phyloP scores from a whole-genome alignment of 2,888 invertebrate species.

The Sclerodermus sp. region DNA sequence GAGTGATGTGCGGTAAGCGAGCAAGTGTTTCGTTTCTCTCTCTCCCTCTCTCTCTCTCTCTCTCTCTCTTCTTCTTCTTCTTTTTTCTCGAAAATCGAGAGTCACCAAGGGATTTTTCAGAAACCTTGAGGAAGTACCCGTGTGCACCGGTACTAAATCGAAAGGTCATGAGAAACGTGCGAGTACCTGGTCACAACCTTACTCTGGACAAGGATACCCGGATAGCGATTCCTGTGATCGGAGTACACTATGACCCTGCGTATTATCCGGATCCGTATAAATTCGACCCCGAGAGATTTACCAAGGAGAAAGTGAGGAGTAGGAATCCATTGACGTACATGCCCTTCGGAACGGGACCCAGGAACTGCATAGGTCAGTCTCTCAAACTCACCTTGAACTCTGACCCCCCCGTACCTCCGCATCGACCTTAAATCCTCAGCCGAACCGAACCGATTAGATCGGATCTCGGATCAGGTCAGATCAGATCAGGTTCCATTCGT shows the following conservation, averaged over 20 bases:
- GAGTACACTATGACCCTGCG: conserved; percentile 56
- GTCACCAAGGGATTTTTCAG: conserved; percentile 20
- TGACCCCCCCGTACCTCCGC: too few species aligned
- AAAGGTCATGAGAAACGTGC: conserved; percentile 35
- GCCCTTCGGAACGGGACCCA: conserved; percentile 33
- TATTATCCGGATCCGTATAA: conserved; percentile 57
- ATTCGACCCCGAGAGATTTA: conserved; percentile 60
- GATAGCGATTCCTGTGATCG: conserved; percentile 48
- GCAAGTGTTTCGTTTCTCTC: too few species aligned
- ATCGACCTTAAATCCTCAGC: too few species aligned
- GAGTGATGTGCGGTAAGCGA: background rate
- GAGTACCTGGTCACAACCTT: conserved; percentile 22
- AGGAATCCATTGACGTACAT: conserved; percentile 28
- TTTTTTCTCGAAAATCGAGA: too few species aligned
- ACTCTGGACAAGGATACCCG: conserved; percentile 24
- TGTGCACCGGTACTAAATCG: conserved; percentile 41
- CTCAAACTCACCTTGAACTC: too few species aligned
- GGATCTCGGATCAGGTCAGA: too few species aligned
- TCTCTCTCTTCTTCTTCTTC: too few species aligned
- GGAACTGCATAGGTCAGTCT: conserved; percentile 35
- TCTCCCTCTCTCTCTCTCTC: too few species aligned
- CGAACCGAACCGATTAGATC: too few species aligned
- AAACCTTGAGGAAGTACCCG: conserved; percentile 47
- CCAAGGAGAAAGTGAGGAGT: conserved; percentile 37
- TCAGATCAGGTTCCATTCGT: too few species aligned